Evolutionary conservation across 2,797 vertebrate genomes (phyloP), one percentile per base, ranked within the genome.

Genomic region (Poeciliopsis gracilis): DNA sequence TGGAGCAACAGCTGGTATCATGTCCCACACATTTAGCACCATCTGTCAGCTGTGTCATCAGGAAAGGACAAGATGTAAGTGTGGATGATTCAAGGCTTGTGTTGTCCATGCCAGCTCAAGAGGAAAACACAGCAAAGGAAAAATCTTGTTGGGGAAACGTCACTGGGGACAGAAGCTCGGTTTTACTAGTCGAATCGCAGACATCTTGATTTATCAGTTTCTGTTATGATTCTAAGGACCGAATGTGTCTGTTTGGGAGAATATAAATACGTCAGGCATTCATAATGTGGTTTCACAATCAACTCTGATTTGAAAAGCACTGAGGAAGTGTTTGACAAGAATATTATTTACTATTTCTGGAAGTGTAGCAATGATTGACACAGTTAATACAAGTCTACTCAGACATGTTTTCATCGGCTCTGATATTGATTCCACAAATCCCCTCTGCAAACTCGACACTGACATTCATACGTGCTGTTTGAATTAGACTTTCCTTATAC

Each of bases 1-100:
- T 89, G 84, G 81, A 90, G 81, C 83, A 94, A 92, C 93, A 93
- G 91, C 90, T 93, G 92, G 90, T 90, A 82, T 86, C 82, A 74
- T 90, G 85, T 91, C 92, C 91, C 91, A 93, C 92, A 92, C 91
- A 87, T 90, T 92, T 78, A 0, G 72, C 87, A 90, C 91, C 93
- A 93, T 94, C 92, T 95, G 93, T 90, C 87, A 89, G 77, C 83
- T 78, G 82, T 90, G 91, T 93, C 92, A 93, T 84, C 78, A 47
- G 88, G 86, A 91, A 86, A 87, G 93, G 84, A 92, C 91, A 82
- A 89, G 84, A 92, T 90, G 90, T 90, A 93, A 91, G 90, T 91
- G 92, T 90, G 89, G 89, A 82, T 91, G 94, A 94, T 90, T 94
- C 88, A 92, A 88, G 84, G 86, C 91, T 85, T 89, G 92, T 87